phyloP scores from a whole-genome alignment of 2,888 invertebrate genomes.

The Catocala fraxini region DNA sequence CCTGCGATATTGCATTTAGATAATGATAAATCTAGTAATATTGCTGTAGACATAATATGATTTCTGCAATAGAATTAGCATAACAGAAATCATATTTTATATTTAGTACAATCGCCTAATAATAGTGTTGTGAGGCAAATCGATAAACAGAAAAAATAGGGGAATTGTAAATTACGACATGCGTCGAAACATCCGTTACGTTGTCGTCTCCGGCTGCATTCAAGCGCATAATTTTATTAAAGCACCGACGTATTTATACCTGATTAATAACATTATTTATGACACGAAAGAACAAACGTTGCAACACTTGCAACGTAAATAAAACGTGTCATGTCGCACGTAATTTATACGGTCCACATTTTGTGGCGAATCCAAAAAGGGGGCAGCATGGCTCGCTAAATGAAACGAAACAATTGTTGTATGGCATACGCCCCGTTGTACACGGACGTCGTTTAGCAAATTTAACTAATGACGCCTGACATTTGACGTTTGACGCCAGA shows the following conservation, averaged over 20 bases:
- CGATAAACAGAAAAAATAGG: neutral
- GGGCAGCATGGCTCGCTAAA: constrained; percentile 45
- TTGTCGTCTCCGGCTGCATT: constrained; percentile 2
- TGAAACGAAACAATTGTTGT: constrained; percentile 60
- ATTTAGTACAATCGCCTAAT: no score
- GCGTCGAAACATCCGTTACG: constrained; percentile 4
- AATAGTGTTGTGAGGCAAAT: neutral
- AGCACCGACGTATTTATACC: constrained; percentile 7
- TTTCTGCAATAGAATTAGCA: no score
- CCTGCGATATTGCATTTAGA: no score
- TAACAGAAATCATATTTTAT: no score
- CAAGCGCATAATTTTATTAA: constrained; percentile 5
- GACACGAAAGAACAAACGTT: constrained; percentile 36
- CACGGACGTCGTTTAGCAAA: constrained; percentile 57
- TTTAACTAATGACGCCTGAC: constrained; percentile 61
- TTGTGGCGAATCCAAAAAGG: constrained; percentile 45
- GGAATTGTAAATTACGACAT: neutral
- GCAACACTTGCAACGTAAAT: constrained; percentile 46
- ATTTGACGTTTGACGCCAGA: constrained; percentile 51
- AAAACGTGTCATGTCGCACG: constrained; percentile 42
- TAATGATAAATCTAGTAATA: no score
- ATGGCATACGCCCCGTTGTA: constrained; percentile 9
- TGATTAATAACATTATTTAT: constrained; percentile 15
- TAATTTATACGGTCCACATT: constrained; percentile 50
- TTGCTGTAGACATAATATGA: no score